A percentile compares a stretch with the other conserved stretches of the same genome.
phyloP scores from a whole-genome alignment of 2,888 invertebrate genomes.

The Cynaeus angustus region DNA sequence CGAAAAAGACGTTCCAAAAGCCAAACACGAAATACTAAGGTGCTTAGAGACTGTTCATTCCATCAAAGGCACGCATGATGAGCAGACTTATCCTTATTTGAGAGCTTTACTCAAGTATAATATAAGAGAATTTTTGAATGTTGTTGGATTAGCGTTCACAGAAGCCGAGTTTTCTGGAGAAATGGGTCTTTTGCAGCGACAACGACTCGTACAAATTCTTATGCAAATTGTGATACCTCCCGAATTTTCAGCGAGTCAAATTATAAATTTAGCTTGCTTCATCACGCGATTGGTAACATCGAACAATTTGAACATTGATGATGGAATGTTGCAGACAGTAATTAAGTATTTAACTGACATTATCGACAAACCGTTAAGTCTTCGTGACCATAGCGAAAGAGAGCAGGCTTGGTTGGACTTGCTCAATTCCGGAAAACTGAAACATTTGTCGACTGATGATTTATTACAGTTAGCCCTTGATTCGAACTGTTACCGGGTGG shows the following conservation, averaged over 20 bases:
- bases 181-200: slow-evolving; percentile 81
- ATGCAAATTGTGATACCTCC: slow-evolving; percentile 82
- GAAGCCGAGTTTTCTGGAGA: slow-evolving; percentile 85
- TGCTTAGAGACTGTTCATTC: slow-evolving; percentile 82
- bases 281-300: slow-evolving; percentile 67
- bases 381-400: slow-evolving; percentile 78
- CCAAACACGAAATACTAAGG: slow-evolving; percentile 83
- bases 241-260: slow-evolving; percentile 79
- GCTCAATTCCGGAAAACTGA: slow-evolving; percentile 76
- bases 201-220: slow-evolving; percentile 85
- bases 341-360: slow-evolving; percentile 72
- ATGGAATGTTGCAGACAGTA: slow-evolving; percentile 74
- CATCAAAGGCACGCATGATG: slow-evolving; percentile 75
- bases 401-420: slow-evolving; percentile 84
- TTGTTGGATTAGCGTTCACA: slow-evolving; percentile 88
- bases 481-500: slow-evolving; percentile 82
- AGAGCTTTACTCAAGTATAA: slow-evolving; percentile 86
- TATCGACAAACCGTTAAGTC: slow-evolving; percentile 61
- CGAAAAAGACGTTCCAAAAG: slow-evolving; percentile 76
- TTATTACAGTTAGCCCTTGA: slow-evolving; percentile 77
- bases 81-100: slow-evolving; percentile 81
- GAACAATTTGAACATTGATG: slow-evolving; percentile 67
- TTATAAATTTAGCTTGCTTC: slow-evolving; percentile 69
- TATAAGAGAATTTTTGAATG: slow-evolving; percentile 89
- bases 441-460: slow-evolving; percentile 75